Evolutionary conservation across 2,888 invertebrate species (phyloP).

Genomic region (Conomelus anceps): DNA sequence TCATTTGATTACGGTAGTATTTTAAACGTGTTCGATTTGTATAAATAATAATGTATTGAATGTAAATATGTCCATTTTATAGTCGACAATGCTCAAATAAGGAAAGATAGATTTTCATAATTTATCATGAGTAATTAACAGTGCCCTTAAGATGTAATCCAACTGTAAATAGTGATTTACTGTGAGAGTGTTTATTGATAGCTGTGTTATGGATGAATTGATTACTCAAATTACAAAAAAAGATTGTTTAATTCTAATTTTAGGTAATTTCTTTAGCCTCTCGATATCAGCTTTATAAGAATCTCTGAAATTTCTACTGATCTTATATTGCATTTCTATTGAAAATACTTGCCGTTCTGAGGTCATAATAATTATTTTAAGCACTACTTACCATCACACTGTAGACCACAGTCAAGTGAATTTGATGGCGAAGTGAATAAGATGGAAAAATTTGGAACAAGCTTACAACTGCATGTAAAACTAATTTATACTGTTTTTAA

Average conservation of each 20-base stretch:
- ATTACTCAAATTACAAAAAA: background rate
- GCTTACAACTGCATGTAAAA: no score
- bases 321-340: no score
- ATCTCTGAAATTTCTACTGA: no score
- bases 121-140: background rate
- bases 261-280: background rate
- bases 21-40: background rate
- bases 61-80: background rate
- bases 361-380: no score
- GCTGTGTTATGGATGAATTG: background rate
- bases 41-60: background rate
- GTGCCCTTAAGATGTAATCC: background rate
- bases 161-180: background rate
- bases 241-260: background rate
- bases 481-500: no score
- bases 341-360: no score
- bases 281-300: no score
- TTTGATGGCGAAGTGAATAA: no score
- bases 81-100: background rate
- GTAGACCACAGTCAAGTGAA: no score
- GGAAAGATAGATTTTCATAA: background rate
- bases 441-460: no score
- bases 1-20: background rate
- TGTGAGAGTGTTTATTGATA: background rate
- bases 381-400: no score